Base-by-base conservation (phyloP, 1,140 invertebrate species). In the Berghia stephanieae region DNA sequence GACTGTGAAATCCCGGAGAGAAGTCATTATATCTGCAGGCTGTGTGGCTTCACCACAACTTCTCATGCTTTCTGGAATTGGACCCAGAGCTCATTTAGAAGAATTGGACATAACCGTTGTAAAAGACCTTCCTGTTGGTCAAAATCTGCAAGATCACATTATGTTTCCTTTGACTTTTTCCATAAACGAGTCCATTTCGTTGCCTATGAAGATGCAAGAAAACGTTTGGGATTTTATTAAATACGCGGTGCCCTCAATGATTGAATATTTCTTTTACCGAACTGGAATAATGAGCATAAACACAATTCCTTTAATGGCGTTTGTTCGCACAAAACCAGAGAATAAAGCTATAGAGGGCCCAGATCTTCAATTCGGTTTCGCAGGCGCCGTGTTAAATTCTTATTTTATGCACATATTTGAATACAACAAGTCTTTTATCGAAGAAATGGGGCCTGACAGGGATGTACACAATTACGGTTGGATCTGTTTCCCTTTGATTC, bases 31-130 rank as follows among this genome's bases (percentile, higher is more conserved):
- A 21, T 84, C 86, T 0, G 95, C 93, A 0, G 97, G 97, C 0
- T 91, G 95, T 0, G 91, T 98, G 0, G 95, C 95, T 84, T 94
- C 95, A 0, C 94, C 96, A 0, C 96, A 98, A 79, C 83, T 98
- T 0, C 87, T 98, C 1, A 96, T 98, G 94, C 87, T 97, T 0
- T 96, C 95, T 1, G 97, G 96, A 0, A 92, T 97, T 2, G 96
- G 96, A 0, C 95, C 95, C 1, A 79, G 67, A 57, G 69, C 79
- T 38, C 78, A 83, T 24, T 74, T 85, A 4, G 38, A 80, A 31
- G 63, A 80, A 4, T 21, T 63, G 18, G 44, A 63, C 52, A 83
- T 85, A 38, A 79, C 79, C 24, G 77, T 84, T 1, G 67, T 81
- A 27, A 71, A 77, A 3, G 92, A 96, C 90, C 90, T 94, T 31